A percentile compares a stretch with the other conserved stretches of the same genome.
phyloP scores from a whole-genome alignment of 30 jellyfish, hydroid and myxozoan genomes.

The Pelagia noctiluca region DNA sequence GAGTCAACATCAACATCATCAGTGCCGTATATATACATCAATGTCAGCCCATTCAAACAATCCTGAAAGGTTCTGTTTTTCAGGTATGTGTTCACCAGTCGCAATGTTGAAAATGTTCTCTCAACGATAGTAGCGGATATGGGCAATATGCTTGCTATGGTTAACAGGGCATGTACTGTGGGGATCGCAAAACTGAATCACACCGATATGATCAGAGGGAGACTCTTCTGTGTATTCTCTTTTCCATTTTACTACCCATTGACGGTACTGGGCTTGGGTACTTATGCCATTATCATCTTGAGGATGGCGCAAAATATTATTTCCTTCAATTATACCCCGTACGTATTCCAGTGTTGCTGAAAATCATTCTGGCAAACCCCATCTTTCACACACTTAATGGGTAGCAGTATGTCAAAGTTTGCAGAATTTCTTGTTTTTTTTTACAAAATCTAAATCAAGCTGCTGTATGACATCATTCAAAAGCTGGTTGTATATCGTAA shows the following conservation, averaged over 20 bases:
- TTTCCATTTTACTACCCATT: constrained; percentile 18
- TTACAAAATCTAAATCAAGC: neutral
- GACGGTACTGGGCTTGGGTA: constrained; percentile 11
- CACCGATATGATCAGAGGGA: constrained; percentile 14
- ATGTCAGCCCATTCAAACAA: constrained; percentile 7
- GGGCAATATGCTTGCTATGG: constrained; percentile 29
- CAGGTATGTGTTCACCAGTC: constrained; percentile 7
- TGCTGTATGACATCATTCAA: neutral
- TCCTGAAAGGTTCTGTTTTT: neutral
- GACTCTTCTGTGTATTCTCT: neutral
- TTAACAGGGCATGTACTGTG: constrained; percentile 17
- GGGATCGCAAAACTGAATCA: constrained; percentile 8
- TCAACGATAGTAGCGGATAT: constrained; percentile 2
- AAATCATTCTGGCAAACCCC: constrained; percentile 3
- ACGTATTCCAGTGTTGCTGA: neutral
- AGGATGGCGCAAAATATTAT: constrained; percentile 22
- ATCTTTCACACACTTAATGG: constrained; percentile 13
- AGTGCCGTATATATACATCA: constrained; percentile 3
- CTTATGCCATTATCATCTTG: constrained; percentile 2
- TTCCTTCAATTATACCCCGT: neutral
- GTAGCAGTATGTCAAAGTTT: constrained; percentile 26
- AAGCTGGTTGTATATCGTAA: constrained; percentile 7
- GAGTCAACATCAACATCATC: constrained; percentile 12
- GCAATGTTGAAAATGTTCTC: constrained; percentile 15
- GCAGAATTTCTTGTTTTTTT: neutral